Base-by-base conservation (phyloP, 2,797 vertebrate genomes). In the Mionectes olivaceus region DNA sequence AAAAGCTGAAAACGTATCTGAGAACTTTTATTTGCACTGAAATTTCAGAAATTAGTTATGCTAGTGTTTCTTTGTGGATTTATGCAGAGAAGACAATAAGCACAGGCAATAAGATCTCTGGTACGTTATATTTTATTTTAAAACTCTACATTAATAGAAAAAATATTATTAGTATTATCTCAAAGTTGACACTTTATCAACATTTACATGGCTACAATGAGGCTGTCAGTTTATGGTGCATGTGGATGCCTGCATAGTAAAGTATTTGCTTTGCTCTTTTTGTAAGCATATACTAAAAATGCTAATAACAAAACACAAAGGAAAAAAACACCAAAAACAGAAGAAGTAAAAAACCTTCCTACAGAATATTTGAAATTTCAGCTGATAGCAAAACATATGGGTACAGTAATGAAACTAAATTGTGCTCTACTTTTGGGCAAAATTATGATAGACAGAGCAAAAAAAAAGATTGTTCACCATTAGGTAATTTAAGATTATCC, bases 401-500 rank as follows among this genome's bases (percentile, higher is more conserved):
- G 73, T 56, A 15, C 33, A 89, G 94, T 33, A 91, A 95, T 60
- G 55, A 91, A 90, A 47, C 32, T 69, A 89, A 92, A 95, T 88
- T 90, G 32, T 49, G 57, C n/a, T 94, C 64, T 87, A 50, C 76
- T 87, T 89, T 89, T 50, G 50, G n/a, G 25, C 12, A 93, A 95
- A 96, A 97, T 92, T 73, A 83, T 92, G 89, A 91, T 32, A 69
- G 80, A 86, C 59, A 86, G 57, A 12, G 32, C 17, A 39, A 93
- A 50, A 80, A 96, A 83, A 96, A 83, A 90, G 30, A 89, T 65
- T 94, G 22, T 93, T 96, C 68, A 61, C 76, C 35, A 88, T 77
- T 61, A 89, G 44, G 47, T 84, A 95, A 94, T 94, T 96, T 95
- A 92, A 96, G 88, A 95, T 32, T 86, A 90, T 67, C 35, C 87